Base-by-base conservation (phyloP, 1,140 invertebrate genomes). In the Neodiprion lecontei region DNA sequence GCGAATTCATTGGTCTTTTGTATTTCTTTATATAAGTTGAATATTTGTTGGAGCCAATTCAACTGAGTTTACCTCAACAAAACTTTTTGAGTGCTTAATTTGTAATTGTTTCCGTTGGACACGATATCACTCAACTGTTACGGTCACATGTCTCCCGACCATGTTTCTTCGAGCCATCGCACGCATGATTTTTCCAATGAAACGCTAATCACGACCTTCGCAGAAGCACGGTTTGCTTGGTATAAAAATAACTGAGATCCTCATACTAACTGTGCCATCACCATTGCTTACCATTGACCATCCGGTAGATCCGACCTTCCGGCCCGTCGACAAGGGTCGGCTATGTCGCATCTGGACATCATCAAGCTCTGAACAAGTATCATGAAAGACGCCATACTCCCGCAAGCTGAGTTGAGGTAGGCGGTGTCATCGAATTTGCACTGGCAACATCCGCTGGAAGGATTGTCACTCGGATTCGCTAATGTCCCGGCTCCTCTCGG, bases 291-390 rank as follows among this genome's bases (percentile, higher is more conserved):
- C 70, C 70, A 48, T 49, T 78, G 48, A 12, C 77, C 79, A 7
- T 76, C 69, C 1, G 82, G 81, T 9, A 83, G 70, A 21, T 80
- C 75, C 49, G 85, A 82, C 0, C 70, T 84, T 7, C 86, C 85
- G 1, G 84, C 75, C 17, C 88, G 79, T 66, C 84, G 79, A 74
- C 88, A 90, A 4, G 91, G 86, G 72, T 91, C 88, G 0, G 88
- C 82, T 12, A 92, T 88, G 21, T 89, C 85, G 76, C 91, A 92
- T 72, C 89, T 89, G 2, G 89, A 80, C 66, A 90, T 86, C 71
- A 92, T 80, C 9, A 89, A 70, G 67, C 88, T 80, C 71, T 89
- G 89, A 50, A 92, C 77, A 72, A 92, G 85, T 48, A 88, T 85
- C 66, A 90, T 88, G 61, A 93, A 86, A 40, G 82, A 79, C 1